Base-by-base conservation (phyloP, 2,113 vertebrate species). In the Xiphophorus hellerii region DNA sequence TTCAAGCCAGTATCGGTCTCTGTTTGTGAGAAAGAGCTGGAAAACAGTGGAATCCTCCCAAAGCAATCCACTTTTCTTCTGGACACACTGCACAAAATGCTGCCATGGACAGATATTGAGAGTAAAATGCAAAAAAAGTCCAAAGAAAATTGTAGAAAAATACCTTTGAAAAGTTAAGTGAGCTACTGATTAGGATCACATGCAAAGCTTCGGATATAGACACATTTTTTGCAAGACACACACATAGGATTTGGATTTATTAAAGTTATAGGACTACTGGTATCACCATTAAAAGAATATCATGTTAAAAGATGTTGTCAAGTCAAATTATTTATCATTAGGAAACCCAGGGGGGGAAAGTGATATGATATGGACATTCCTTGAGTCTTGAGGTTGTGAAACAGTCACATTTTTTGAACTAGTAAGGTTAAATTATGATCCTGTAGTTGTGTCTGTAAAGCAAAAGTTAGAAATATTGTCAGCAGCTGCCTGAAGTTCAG, bases 401-500 rank as follows among this genome's bases (percentile, higher is more conserved):
- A 64, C 78, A 7, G 58, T 67, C 76, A 64, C 13, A 13, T 25
- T 63, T 44, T 58, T n/a, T 73, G 51, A 28, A 74, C 29, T 69
- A 69, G 7, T 25, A 76, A 63, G 4, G 17, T 39, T 65, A 67
- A 66, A 77, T 48, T 58, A 80, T 62, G 69, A 71, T 70, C 62
- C 68, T 22, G 28, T 62, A 30, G 71, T 69, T 58, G 48, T 61
- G 9, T 82, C 51, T 73, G 10, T 77, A 64, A 83, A 86, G 58
- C 66, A 60, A 11, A 37, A 29, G 82, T 22, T 17, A 66, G 68
- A 76, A 87, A 85, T 72, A 64, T 78, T 37, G 73, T 77, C 39
- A 37, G 71, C 62, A 77, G 51, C 78, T 82, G 39, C 81, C 69
- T 76, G 81, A 82, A 10, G 14, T 66, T 33, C 37, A 79, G 68